Evolutionary conservation across 2,888 invertebrate genomes (phyloP).

Genomic region (Scaptomyza tumidula): DNA sequence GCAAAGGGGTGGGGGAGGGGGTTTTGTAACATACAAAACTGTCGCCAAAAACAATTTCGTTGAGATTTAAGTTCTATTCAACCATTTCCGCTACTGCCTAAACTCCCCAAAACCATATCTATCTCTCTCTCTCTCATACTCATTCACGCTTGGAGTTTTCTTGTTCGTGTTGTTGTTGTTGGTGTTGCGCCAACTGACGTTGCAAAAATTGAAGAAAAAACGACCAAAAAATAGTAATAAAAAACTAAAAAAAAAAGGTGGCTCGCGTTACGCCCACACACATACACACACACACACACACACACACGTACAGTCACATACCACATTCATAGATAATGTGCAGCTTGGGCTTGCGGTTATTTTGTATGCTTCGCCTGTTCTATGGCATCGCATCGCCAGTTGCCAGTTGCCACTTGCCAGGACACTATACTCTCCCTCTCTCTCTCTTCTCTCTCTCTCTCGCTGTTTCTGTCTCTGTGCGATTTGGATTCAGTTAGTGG

Average conservation of each 20-base stretch:
- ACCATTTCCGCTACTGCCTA: constrained; percentile 65
- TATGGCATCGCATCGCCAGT: constrained; percentile 42
- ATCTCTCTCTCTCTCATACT: not conserved
- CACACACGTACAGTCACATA: not conserved
- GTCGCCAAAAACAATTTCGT: constrained; percentile 80
- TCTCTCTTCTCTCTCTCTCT: not conserved
- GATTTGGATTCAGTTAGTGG: constrained; percentile 46
- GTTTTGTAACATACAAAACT: constrained; percentile 52
- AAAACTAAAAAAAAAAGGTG: constrained; percentile 6
- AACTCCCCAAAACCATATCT: not conserved
- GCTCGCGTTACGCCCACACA: constrained; percentile 37
- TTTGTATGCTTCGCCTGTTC: constrained; percentile 77
- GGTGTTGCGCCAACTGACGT: constrained; percentile 39
- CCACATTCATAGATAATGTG: constrained; percentile 80
- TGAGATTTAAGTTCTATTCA: constrained; percentile 77
- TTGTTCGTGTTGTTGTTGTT: constrained; percentile 7
- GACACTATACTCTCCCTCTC: constrained; percentile 2
- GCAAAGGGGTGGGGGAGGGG: no score
- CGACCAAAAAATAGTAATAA: not conserved
- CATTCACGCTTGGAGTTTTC: not conserved
- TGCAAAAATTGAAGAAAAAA: constrained; percentile 18
- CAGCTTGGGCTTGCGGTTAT: constrained; percentile 79
- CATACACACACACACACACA: not conserved
- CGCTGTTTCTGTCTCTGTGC: not conserved
- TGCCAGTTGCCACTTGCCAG: constrained; percentile 46